Evolutionary conservation across 2,888 invertebrate species (phyloP).

Genomic region (Fissipunctia ypsillon): DNA sequence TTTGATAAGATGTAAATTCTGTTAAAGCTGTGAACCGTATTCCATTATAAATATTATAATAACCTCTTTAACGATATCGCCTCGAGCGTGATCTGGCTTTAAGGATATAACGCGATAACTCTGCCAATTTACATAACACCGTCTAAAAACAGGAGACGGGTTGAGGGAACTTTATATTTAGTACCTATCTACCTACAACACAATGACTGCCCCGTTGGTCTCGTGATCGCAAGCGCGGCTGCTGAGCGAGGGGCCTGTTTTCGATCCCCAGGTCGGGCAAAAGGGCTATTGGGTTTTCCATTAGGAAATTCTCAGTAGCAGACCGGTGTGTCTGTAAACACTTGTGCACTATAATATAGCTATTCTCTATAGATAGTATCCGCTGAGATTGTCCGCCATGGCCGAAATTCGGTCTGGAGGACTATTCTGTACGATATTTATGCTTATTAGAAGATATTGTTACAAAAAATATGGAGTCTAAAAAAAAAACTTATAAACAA

Average conservation of each 20-base stretch:
- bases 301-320: background rate
- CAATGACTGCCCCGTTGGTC: background rate
- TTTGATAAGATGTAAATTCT: constrained; percentile 60
- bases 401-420: background rate
- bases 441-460: constrained; percentile 20
- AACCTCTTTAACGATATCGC: constrained; percentile 68
- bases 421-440: background rate
- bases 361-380: background rate
- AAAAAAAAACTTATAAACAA: too few relatives aligned
- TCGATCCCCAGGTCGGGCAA: background rate
- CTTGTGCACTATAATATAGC: background rate
- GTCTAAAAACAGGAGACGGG: constrained; percentile 50
- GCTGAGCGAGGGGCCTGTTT: background rate
- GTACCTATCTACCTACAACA: constrained; percentile 31
- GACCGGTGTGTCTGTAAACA: background rate
- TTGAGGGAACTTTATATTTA: constrained; percentile 4
- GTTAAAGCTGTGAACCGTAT: constrained; percentile 47
- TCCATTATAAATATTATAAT: constrained; percentile 65
- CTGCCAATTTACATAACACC: constrained; percentile 79
- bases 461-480: too few relatives aligned
- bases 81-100: constrained; percentile 68
- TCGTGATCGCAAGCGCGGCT: background rate
- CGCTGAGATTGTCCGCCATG: background rate
- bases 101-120: constrained; percentile 75
- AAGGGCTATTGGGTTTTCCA: background rate